Evolutionary conservation across 1,140 invertebrate genomes (phyloP).

Genomic region (Galleria mellonella): DNA sequence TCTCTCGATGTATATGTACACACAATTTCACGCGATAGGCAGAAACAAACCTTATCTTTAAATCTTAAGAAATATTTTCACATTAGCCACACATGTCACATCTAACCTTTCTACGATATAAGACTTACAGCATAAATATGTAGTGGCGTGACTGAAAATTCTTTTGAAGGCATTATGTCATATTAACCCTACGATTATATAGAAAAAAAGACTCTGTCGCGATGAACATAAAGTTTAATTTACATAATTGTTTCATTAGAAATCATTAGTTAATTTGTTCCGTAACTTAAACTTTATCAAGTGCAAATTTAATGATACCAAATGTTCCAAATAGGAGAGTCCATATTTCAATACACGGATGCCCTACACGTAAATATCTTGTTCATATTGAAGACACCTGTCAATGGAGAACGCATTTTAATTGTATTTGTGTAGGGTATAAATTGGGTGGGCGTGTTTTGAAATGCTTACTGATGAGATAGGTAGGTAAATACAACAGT

Average conservation of each 20-base stretch:
- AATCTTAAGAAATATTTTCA: slow-evolving; percentile 18
- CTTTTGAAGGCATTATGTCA: slow-evolving; percentile 38
- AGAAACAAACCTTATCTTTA: slow-evolving; percentile 17
- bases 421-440: slow-evolving; percentile 28
- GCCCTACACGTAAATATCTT: slow-evolving; percentile 36
- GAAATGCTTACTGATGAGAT: slow-evolving; percentile 36
- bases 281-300: slow-evolving; percentile 15
- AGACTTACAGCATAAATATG: slow-evolving; percentile 34
- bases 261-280: slow-evolving; percentile 34
- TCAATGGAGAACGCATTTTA: slow-evolving; percentile 37
- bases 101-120: slow-evolving; percentile 26
- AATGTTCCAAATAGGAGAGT: slow-evolving; percentile 28
- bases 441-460: slow-evolving; percentile 19
- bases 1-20: slow-evolving; percentile 18
- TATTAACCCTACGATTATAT: slow-evolving; percentile 19
- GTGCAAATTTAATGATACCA: slow-evolving; percentile 31
- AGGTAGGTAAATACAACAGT: slow-evolving; percentile 22
- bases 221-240: slow-evolving; percentile 35
- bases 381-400: slow-evolving; percentile 42
- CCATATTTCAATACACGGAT: slow-evolving; percentile 38
- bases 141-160: slow-evolving; percentile 56
- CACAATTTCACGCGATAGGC: slow-evolving; percentile 3
- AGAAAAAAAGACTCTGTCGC: slow-evolving; percentile 36
- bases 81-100: slow-evolving; percentile 9
- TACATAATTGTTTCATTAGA: slow-evolving; percentile 35